Percentiles rank a stretch among this genome's conserved stretches.
These are phyloP conservation scores for Aptenodytes patagonicus DNA, from an alignment of 2,113 vertebrate genomes.

Conservation along the genomic window DNA sequence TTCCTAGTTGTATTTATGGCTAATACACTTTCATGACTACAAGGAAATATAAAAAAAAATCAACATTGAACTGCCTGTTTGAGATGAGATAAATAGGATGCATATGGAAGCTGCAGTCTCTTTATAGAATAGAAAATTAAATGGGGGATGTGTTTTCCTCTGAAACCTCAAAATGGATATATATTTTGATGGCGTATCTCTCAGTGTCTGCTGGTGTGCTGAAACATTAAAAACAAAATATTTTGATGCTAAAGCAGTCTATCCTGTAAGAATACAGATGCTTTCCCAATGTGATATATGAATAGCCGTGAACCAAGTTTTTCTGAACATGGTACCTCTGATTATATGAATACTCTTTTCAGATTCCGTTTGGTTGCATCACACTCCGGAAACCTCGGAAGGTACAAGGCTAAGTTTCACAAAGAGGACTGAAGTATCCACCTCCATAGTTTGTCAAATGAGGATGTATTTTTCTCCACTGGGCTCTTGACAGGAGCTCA, in stretches of 20 bases:
- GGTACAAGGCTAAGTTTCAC: background rate
- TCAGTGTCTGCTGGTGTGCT: background rate
- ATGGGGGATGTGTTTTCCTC: background rate
- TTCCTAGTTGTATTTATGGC: background rate
- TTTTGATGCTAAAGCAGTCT: background rate
- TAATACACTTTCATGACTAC: background rate
- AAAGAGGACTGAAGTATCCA: background rate
- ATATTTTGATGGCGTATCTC: background rate
- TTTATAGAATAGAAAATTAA: background rate
- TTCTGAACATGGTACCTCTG: background rate
- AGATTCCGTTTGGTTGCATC: background rate
- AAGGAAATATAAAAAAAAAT: background rate
- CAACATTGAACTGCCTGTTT: background rate
- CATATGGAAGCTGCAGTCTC: background rate
- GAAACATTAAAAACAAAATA: background rate
- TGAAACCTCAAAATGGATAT: background rate
- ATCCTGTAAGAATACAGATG: background rate
- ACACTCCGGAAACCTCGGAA: background rate
- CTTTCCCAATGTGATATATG: background rate
- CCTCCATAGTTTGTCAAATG: background rate
- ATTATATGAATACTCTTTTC: background rate
- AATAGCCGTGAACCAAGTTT: background rate
- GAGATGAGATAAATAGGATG: background rate
- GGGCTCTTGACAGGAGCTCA: background rate
- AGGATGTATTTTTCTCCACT: background rate